phyloP scores from a whole-genome alignment of 2,888 invertebrate species.

The Rapana venosa region DNA sequence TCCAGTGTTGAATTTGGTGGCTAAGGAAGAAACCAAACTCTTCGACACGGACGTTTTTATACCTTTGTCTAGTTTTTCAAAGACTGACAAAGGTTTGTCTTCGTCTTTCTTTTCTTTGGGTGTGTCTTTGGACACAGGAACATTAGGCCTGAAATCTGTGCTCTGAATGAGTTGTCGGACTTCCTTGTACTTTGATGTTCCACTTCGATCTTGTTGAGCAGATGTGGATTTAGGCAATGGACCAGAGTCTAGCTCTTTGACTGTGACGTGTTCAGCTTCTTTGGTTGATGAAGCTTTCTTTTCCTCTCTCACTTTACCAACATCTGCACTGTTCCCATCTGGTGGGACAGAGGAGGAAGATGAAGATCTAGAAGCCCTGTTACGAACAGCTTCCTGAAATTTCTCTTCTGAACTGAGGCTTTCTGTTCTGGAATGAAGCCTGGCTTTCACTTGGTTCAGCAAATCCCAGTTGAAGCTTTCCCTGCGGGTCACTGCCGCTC shows the following conservation, averaged over 20 bases:
- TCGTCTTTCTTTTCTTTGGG: background rate
- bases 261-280: background rate
- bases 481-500: background rate
- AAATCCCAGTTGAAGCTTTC: constrained; percentile 39
- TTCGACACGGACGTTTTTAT: constrained; percentile 35
- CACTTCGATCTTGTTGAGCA: background rate
- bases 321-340: background rate
- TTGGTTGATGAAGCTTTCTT: background rate
- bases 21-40: constrained; percentile 36
- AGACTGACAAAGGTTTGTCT: constrained; percentile 23
- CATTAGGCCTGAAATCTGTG: background rate
- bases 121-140: background rate
- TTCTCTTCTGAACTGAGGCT: constrained; percentile 36
- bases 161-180: background rate
- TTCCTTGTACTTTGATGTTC: constrained; percentile 7
- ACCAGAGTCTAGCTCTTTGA: background rate
- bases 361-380: background rate
- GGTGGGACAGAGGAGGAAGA: background rate
- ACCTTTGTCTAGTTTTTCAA: constrained; percentile 40
- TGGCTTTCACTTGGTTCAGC: constrained; percentile 48
- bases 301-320: background rate
- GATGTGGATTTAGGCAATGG: background rate
- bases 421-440: constrained; percentile 44
- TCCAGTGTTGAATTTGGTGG: constrained; percentile 30
- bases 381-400: background rate